These are phyloP conservation scores for Hipparchia semele DNA, from an alignment of 2,888 invertebrate species.

Conservation along the genomic window DNA sequence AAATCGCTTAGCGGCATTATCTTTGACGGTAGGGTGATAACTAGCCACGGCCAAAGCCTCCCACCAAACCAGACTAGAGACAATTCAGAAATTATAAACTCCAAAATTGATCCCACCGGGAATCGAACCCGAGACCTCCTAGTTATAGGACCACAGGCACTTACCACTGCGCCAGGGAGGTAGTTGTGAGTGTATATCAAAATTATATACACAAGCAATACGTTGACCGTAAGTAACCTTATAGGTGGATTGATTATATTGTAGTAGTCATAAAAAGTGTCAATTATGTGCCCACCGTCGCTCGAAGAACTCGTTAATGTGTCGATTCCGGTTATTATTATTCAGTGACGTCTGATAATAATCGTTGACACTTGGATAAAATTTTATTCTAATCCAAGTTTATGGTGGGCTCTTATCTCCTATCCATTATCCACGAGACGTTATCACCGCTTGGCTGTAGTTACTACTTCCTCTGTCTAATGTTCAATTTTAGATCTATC, in stretches of 20 bases:
- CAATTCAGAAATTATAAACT: no score
- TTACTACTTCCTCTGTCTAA: no score
- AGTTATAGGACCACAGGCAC: no score
- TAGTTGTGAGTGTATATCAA: neutral
- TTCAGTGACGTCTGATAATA: neutral
- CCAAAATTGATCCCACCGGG: no score
- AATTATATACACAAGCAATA: no score
- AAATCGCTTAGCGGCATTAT: no score
- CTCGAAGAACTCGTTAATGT: slow-evolving; percentile 6
- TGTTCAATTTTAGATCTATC: no score
- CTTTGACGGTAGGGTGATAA: no score
- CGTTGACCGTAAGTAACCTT: neutral
- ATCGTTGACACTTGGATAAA: neutral
- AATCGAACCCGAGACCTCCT: no score
- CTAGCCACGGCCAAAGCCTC: no score
- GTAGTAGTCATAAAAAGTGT: slow-evolving; percentile 4
- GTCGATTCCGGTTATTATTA: slow-evolving; percentile 13
- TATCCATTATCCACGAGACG: neutral
- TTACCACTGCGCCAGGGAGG: no score
- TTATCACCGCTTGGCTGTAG: neutral
- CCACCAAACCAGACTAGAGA: no score
- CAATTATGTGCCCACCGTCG: slow-evolving; percentile 1
- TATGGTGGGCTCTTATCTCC: slow-evolving; percentile 1
- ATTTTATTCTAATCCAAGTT: neutral
- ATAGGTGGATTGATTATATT: neutral